These are phyloP conservation scores for Melinaea marsaeus DNA, from an alignment of 2,888 invertebrate species.

Conservation along the genomic window DNA sequence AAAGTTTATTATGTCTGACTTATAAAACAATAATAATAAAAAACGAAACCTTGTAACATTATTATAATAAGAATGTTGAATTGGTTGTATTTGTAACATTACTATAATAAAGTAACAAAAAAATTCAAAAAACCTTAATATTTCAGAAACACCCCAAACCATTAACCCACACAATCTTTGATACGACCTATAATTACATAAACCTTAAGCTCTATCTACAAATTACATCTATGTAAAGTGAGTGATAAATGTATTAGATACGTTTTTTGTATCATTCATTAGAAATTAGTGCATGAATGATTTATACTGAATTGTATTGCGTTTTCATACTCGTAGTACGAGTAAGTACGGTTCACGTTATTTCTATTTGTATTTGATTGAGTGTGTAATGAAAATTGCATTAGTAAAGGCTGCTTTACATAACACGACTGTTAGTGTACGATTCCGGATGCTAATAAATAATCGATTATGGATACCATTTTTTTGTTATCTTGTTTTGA, in stretches of 20 bases:
- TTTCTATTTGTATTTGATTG: constrained; percentile 41
- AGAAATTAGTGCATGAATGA: not conserved
- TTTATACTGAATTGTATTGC: constrained; percentile 52
- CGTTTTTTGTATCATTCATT: constrained; percentile 24
- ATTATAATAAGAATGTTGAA: too few species aligned
- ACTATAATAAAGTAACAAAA: too few species aligned
- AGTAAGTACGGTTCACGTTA: constrained; percentile 50
- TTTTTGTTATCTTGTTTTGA: too few species aligned
- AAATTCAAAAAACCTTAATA: too few species aligned
- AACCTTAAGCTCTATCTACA: constrained; percentile 27
- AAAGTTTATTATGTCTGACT: too few species aligned
- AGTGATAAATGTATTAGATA: constrained; percentile 18
- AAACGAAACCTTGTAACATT: too few species aligned
- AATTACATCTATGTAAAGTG: constrained; percentile 29
- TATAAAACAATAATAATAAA: too few species aligned
- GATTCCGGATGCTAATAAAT: too few species aligned
- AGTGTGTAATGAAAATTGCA: constrained; percentile 48
- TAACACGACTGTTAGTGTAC: too few species aligned
- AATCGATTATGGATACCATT: too few species aligned
- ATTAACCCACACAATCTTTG: not conserved
- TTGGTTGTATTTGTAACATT: too few species aligned
- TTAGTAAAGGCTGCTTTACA: not conserved
- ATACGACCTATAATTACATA: constrained; percentile 6
- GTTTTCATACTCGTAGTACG: constrained; percentile 51
- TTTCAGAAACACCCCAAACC: too few species aligned